These are phyloP conservation scores for Centropus bengalensis DNA, from an alignment of 2,113 vertebrate genomes.

Conservation along the genomic window DNA sequence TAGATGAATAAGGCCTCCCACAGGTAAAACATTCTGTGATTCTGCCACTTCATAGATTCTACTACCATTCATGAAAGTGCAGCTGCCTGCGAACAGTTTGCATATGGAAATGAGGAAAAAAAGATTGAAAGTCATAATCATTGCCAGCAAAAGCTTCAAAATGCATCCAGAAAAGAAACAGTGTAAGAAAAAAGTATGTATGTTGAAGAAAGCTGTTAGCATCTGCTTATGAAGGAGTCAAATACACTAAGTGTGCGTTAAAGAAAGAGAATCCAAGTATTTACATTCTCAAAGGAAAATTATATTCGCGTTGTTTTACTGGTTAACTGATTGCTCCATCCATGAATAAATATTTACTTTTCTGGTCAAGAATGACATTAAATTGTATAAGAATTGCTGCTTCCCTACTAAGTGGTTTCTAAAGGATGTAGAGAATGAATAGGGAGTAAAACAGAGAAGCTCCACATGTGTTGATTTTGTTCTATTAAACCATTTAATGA, in stretches of 20 bases:
- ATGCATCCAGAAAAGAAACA: not conserved
- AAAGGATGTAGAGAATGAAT: not conserved
- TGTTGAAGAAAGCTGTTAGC: not conserved
- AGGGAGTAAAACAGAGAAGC: not conserved
- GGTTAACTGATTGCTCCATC: not conserved
- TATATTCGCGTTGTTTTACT: not conserved
- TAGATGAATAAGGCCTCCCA: not conserved
- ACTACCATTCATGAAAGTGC: not conserved
- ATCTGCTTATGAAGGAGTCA: not conserved
- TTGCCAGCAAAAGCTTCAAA: not conserved
- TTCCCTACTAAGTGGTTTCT: not conserved
- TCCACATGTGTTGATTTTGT: not conserved
- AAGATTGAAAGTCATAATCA: not conserved
- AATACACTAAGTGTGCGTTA: not conserved
- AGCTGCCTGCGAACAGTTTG: not conserved
- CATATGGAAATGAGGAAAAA: not conserved
- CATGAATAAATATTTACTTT: not conserved
- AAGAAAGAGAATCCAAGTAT: not conserved
- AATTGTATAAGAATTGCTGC: not conserved
- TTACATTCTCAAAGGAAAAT: not conserved
- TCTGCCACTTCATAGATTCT: not conserved
- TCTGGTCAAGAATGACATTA: not conserved
- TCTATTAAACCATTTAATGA: not conserved
- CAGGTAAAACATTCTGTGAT: not conserved
- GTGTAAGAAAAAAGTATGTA: not conserved